Evolutionary conservation across 1,140 invertebrate genomes (phyloP).

Genomic region (Drosophila melanica): DNA sequence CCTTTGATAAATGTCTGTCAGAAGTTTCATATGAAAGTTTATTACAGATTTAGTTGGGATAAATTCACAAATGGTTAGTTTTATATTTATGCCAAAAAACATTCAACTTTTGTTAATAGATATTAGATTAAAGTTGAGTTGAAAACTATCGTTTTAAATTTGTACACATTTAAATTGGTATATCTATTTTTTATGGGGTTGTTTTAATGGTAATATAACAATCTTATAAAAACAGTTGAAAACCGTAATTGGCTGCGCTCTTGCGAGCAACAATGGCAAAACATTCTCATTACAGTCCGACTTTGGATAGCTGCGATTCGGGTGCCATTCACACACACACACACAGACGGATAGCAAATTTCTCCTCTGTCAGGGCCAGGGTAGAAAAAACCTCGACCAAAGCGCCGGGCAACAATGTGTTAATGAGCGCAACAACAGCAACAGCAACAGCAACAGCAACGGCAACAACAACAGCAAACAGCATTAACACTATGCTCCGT

Average conservation of each 20-base stretch:
- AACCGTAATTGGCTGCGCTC: not conserved
- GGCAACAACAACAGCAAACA: conserved; percentile 12
- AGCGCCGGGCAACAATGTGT: conserved; percentile 50
- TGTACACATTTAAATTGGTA: too few relatives aligned
- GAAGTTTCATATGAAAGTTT: too few relatives aligned
- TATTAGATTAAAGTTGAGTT: too few relatives aligned
- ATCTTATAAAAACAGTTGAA: not conserved
- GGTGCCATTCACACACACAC: conserved; percentile 7
- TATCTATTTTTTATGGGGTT: too few relatives aligned
- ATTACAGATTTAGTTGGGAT: too few relatives aligned
- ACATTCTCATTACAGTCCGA: not conserved
- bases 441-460: conserved; percentile 9
- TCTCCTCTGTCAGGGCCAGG: conserved; percentile 12
- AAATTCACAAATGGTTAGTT: too few relatives aligned
- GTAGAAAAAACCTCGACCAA: conserved; percentile 22
- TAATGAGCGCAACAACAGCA: conserved; percentile 57
- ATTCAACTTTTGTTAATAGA: too few relatives aligned
- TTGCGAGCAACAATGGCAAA: not conserved
- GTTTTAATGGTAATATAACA: too few relatives aligned
- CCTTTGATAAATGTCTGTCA: too few relatives aligned
- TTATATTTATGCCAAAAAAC: too few relatives aligned
- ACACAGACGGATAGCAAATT: conserved; percentile 15
- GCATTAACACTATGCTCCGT: conserved; percentile 6
- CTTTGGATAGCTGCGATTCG: conserved; percentile 6
- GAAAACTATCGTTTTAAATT: too few relatives aligned